These are phyloP conservation scores for Parus major DNA, from an alignment of 2,113 vertebrate genomes.

Conservation along the genomic window DNA sequence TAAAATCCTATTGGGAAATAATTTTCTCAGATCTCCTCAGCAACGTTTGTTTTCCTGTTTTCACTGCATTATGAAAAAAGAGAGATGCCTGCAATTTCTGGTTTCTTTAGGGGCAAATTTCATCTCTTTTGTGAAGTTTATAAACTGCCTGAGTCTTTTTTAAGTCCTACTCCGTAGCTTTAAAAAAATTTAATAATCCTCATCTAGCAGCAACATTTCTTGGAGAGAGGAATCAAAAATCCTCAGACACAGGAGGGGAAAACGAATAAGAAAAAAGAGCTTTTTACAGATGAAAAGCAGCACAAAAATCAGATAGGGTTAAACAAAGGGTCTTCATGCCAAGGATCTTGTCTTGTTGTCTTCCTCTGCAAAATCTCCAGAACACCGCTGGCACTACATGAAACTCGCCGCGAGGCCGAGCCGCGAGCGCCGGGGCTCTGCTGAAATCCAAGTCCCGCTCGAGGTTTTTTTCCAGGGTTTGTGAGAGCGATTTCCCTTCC, in stretches of 20 bases:
- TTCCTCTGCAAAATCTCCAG: neutral
- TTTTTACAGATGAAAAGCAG: neutral
- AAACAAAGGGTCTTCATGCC: neutral
- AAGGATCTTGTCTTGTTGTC: neutral
- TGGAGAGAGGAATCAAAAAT: neutral
- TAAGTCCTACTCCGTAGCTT: neutral
- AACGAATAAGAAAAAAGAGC: neutral
- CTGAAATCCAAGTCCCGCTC: neutral
- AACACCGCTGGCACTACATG: neutral
- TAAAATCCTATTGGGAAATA: neutral
- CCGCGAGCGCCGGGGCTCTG: neutral
- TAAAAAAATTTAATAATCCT: neutral
- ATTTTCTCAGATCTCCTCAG: neutral
- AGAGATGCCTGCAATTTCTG: neutral
- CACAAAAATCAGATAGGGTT: neutral
- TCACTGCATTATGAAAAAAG: neutral
- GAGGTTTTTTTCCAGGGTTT: constrained; percentile 32
- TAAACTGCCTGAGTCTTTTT: neutral
- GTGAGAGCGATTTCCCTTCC: constrained; percentile 61
- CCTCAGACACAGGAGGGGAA: neutral
- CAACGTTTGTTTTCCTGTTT: neutral
- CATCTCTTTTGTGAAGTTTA: neutral
- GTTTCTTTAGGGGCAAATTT: neutral
- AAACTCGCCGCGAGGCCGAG: neutral
- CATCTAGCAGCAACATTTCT: neutral